Percentiles rank a stretch among this genome's conserved stretches.
Conservation (phyloP, 2,113 vertebrate genomes). For the Erythrocebus patas region DNA sequence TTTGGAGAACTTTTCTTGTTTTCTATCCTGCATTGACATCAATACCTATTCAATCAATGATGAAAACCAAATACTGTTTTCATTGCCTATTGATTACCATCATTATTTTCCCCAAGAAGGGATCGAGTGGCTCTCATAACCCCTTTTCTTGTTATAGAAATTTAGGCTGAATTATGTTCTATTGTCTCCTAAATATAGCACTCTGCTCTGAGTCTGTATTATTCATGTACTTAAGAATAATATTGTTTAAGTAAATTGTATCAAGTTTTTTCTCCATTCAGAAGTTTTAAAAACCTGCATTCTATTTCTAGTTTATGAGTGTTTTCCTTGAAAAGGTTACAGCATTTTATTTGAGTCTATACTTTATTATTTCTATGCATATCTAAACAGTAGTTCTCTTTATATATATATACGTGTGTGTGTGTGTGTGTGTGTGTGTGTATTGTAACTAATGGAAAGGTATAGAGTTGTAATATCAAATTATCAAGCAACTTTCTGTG, state of each 20-base stretch:
- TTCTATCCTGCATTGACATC: background rate
- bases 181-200: background rate
- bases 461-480: no score
- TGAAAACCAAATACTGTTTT: background rate
- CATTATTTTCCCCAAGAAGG: background rate
- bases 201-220: background rate
- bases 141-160: background rate
- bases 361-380: background rate
- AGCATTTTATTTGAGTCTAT: background rate
- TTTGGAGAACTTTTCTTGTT: background rate
- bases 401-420: background rate
- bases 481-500: no score
- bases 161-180: background rate
- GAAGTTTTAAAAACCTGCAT: background rate
- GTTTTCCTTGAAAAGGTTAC: background rate
- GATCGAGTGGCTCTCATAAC: background rate
- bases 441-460: no score
- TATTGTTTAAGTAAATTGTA: background rate
- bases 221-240: background rate
- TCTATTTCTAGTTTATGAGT: background rate
- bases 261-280: background rate
- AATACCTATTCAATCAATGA: background rate
- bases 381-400: background rate
- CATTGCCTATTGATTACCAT: background rate
- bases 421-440: no score